Evolutionary conservation across 2,888 invertebrate species (phyloP), one percentile per base, ranked within the genome.

Genomic region (Tipula unca): DNA sequence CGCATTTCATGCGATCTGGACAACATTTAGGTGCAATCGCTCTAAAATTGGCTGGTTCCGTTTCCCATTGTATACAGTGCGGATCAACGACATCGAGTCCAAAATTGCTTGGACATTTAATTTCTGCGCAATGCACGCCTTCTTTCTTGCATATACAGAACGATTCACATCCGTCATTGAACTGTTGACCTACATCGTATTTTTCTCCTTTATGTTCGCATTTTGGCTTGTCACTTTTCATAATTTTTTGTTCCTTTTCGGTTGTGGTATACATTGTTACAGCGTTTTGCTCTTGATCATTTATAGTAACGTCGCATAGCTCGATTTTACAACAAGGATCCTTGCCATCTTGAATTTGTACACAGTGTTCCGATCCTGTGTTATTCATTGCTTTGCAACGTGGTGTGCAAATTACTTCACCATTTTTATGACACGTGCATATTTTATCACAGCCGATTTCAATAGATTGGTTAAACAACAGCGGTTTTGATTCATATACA

Each of bases 291-390:
- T 96, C 96, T 87, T 95, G 95, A 85, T 93, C 96, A 87, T 95
- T 95, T 25, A 96, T 92, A 0, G 96, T 95, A 3, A 96, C 96
- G 88, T 96, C 97, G 89, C 97, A 98, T 2, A 97, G 92, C 86
- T 97, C 95, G 87, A 96, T 93, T 87, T 95, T 96, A 88, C 97
- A 97, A 89, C 97, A 97, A 0, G 94, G 91, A 89, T 98, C 97
- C 85, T 94, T 94, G 0, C 96, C 95, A 90, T 97, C 96, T 87
- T 95, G 94, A 0, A 97, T 93, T 88, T 95, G 94, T 82, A 97
- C 95, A 89, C 97, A 97, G 88, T 95, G 94, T 86, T 96, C 96
- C 35, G 92, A 91, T 0, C 92, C 91, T 86, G 93, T 93, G 85
- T 92, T 91, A 87, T 91, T 91, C 1, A 93, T 90, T 4, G 92